phyloP scores from a whole-genome alignment of 2,113 vertebrate genomes.

The Oreochromis aureus region DNA sequence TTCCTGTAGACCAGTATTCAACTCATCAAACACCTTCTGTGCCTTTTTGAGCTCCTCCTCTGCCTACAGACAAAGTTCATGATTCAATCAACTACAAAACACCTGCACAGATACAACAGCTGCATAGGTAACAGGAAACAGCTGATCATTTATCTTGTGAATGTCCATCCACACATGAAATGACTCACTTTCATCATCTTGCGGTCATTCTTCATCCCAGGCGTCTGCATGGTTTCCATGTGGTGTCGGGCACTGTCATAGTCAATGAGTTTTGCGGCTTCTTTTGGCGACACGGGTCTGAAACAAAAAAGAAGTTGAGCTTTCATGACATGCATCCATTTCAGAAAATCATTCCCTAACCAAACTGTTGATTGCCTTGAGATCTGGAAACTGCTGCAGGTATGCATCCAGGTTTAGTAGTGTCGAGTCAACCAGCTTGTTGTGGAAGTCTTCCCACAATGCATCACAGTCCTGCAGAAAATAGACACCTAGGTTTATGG shows the following conservation, averaged over 20 bases:
- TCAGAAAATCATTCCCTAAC: not conserved
- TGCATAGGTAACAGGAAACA: not conserved
- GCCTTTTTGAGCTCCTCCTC: constrained; percentile 98
- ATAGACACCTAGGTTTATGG: not conserved
- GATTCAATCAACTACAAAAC: not conserved
- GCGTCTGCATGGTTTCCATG: constrained; percentile 86
- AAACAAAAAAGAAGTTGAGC: not conserved
- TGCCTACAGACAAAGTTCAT: constrained; percentile 72
- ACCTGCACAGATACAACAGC: not conserved
- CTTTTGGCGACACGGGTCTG: constrained; percentile 93
- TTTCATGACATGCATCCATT: not conserved
- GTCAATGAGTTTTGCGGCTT: constrained; percentile 94
- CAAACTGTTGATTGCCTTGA: constrained; percentile 77
- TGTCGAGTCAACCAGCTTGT: constrained; percentile 92
- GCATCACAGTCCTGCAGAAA: constrained; percentile 87
- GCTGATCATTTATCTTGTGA: not conserved
- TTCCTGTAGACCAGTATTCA: constrained; percentile 91
- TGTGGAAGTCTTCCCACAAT: constrained; percentile 97
- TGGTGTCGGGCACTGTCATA: constrained; percentile 97
- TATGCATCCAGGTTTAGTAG: constrained; percentile 90
- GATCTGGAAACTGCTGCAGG: constrained; percentile 92
- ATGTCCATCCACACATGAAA: not conserved
- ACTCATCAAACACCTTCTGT: constrained; percentile 96
- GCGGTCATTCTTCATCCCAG: constrained; percentile 87
- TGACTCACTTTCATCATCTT: constrained; percentile 85